phyloP scores from a whole-genome alignment of 2,888 invertebrate genomes.

The Tubulanus polymorphus region DNA sequence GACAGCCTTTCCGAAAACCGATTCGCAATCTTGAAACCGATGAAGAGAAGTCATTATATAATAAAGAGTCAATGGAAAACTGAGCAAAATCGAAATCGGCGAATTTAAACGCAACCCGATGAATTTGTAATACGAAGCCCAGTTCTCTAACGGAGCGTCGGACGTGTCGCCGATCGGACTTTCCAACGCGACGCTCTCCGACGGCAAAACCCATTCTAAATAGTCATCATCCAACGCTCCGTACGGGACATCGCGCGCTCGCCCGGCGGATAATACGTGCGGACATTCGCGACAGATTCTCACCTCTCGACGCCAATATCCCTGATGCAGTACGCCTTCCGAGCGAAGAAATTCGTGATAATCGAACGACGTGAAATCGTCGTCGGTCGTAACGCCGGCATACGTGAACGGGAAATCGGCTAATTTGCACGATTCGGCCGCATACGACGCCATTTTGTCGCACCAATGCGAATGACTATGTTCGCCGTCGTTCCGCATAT shows the following conservation, averaged over 20 bases:
- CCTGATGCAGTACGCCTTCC: not conserved
- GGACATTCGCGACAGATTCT: too few relatives aligned
- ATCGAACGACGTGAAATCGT: not conserved
- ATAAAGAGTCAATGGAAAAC: slow-evolving; percentile 43
- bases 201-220: not conserved
- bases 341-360: not conserved
- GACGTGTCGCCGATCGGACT: not conserved
- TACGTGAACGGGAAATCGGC: not conserved
- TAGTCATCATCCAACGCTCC: too few relatives aligned
- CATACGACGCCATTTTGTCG: not conserved
- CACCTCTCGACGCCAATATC: not conserved
- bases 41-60: slow-evolving; percentile 32
- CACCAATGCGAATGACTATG: not conserved
- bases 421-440: not conserved
- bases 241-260: too few relatives aligned
- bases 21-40: slow-evolving; percentile 33
- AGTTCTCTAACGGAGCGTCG: slow-evolving; percentile 8
- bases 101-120: slow-evolving; percentile 36
- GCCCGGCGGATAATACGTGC: too few relatives aligned
- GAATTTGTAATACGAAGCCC: slow-evolving; percentile 24
- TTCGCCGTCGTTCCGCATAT: not conserved
- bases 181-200: not conserved
- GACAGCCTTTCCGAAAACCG: not conserved
- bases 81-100: slow-evolving; percentile 40
- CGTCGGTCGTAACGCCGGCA: not conserved